These are phyloP conservation scores for Coptodon bakossiorum DNA, from an alignment of 2,113 vertebrate genomes.

Conservation along the genomic window DNA sequence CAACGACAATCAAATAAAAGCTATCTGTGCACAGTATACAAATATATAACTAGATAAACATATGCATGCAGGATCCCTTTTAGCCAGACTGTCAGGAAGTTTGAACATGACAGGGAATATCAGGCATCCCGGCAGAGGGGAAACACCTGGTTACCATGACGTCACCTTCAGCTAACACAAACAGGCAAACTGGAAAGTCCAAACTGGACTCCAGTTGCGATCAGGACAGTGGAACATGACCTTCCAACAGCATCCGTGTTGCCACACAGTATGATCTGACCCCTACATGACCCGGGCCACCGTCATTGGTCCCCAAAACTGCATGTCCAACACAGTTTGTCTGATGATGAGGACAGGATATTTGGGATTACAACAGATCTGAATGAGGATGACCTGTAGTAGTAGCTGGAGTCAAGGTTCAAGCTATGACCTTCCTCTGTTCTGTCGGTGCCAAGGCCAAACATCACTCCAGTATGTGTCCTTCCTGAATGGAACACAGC, in stretches of 20 bases:
- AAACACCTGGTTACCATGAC: slow-evolving; percentile 73
- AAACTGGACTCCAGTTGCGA: not conserved
- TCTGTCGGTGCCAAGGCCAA: slow-evolving; percentile 49
- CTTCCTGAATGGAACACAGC: slow-evolving; percentile 57
- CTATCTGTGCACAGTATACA: not conserved
- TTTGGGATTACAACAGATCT: not conserved
- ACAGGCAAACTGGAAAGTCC: slow-evolving; percentile 71
- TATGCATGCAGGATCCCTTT: not conserved
- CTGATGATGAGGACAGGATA: not conserved
- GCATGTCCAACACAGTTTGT: not conserved
- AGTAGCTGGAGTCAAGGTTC: not conserved
- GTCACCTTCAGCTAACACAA: slow-evolving; percentile 58
- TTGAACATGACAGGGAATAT: slow-evolving; percentile 59
- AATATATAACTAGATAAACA: not conserved
- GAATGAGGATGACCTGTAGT: slow-evolving; percentile 27
- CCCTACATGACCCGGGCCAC: not conserved
- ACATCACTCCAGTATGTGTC: slow-evolving; percentile 39
- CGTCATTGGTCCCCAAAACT: not conserved
- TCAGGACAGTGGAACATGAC: not conserved
- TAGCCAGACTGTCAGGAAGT: slow-evolving; percentile 54
- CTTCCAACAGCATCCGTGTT: slow-evolving; percentile 25
- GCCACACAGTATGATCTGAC: slow-evolving; percentile 1
- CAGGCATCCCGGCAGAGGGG: slow-evolving; percentile 51
- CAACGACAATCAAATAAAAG: not conserved
- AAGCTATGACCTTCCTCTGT: slow-evolving; percentile 34